Evolutionary conservation across 2,888 invertebrate species (phyloP), one percentile per base, ranked within the genome.

Genomic region (Aplocera efformata): DNA sequence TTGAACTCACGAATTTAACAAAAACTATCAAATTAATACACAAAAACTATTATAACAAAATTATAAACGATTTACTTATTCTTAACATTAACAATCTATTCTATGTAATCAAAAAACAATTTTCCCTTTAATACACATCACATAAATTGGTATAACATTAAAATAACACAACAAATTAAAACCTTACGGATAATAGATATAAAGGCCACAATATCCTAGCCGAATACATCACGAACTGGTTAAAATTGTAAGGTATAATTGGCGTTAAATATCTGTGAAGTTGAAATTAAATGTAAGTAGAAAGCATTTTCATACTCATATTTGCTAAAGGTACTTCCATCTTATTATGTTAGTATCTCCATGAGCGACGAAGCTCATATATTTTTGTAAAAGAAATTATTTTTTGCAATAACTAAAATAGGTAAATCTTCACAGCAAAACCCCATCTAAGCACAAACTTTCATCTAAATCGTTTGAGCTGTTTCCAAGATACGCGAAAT

Each of bases 231-330:
- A 1, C 59, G 47, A 60, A 50, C 13, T 42, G 34, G 36, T 48
- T n/a, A 50, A 50, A 37, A 53, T 67, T 47, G 72, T 58, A 39
- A 36, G 47, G 54, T 53, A 68, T 84, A 86, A 85, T 84, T 82
- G 76, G 70, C 71, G 79, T 73, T 84, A 83, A 85, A 73, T 79
- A 79, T 76, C 73, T 82, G 80, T 79, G 83, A 84, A 80, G 75
- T 79, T 76, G 72, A 78, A 83, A 82, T 79, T 72, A 71, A 78
- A 76, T 71, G 67, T 77, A 79, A 81, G 75, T 84, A 81, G 79
- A 81, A 79, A 74, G 67, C 61, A 78, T 81, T 72, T 67, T 67
- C 69, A 72, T 72, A 70, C 63, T n/a, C n/a, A n/a, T n/a, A n/a
- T n/a, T n/a, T n/a, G n/a, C n/a, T n/a, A n/a, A n/a, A n/a, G n/a